Evolutionary conservation across 2,797 vertebrate genomes (phyloP), one percentile per base, ranked within the genome.

Genomic region (Sparus aurata): DNA sequence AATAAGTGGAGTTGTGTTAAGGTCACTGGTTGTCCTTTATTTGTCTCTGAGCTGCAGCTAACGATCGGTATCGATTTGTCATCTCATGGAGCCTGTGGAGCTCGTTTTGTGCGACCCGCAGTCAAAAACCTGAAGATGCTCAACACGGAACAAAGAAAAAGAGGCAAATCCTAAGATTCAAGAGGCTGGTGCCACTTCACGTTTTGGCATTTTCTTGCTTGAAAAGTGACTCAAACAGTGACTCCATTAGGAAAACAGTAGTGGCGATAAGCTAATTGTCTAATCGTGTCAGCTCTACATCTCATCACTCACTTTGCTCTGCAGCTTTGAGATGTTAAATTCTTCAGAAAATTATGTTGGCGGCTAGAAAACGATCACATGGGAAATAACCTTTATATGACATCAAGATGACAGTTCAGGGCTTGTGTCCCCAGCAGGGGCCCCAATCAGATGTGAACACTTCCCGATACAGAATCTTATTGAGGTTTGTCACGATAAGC

Each of bases 21-120:
- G 11, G 34, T 49, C 27, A 52, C 30, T 10, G 10, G 64, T 63
- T 84, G 78, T 77, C 49, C 49, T 66, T 73, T n/a, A 65, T 46
- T 59, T 59, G 60, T 41, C 34, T 69, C 68, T 49, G 17, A 2
- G 12, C 1, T 45, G 13, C 12, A 22, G 30, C 8, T 12, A 12
- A 45, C 0, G 0, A 34, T 61, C 41, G n/a, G n/a, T 30, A 38
- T 13, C 1, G 2, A 30, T 58, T 16, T 16, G 23, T 49, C 5
- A 23, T 49, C 63, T 25, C 30, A 9, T 34, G 34, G 34, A 34
- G 41, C 12, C 47, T 27, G 27, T 27, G 27, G 3, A 27, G 5
- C 12, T 47, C 0, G 25, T 47, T 61, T 20, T 9, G 7, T 73
- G 15, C 0, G 1, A 50, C 1, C 1, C 52, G 70, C 7, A 52